Base-by-base conservation (phyloP, 2,113 vertebrate genomes). In the Danio rerio region DNA sequence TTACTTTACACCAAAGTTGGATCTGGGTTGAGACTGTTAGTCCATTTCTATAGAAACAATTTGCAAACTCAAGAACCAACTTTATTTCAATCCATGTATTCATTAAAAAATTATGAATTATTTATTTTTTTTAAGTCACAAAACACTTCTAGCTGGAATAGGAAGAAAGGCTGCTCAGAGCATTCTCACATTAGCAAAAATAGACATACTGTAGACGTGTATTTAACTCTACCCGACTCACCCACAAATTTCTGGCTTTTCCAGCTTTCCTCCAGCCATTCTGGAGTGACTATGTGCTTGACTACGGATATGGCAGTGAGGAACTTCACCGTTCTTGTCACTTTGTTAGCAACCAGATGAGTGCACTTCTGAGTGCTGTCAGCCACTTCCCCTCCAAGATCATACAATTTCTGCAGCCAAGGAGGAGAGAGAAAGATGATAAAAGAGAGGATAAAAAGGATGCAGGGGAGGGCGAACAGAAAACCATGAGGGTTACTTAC, bases 191-290 rank as follows among this genome's bases (percentile, higher is more conserved):
- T 72, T 11, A 40, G 53, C 45, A 42, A 20, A 5, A 52, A 42
- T 59, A 4, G 13, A 76, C 53, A n/a, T n/a, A n/a, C n/a, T n/a
- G 76, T 31, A 31, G 3, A 31, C 1, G 31, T 31, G 49, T 52
- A 52, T 52, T 52, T 52, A 52, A 31, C 52, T 43, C 47, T 62
- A 59, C 20, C 21, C 5, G 0, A 89, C 59, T 87, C 83, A 97
- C 96, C 96, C 13, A 96, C 87, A 88, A 99, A 98, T 78, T 94
- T 95, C 92, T 99, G 97, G 83, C 93, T 91, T 87, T 95, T 98
- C 92, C 96, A 98, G 89, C 98, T 96, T 66, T 99, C 97, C 80
- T 99, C 98, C 80, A 99, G 90, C 98, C 98, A 99, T 50, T 98
- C 97, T 0, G 96, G 96, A 5, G 95, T 97, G 74, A 99, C 94